phyloP scores from a whole-genome alignment of 2,113 vertebrate species.

The Psephotus haematonotus region DNA sequence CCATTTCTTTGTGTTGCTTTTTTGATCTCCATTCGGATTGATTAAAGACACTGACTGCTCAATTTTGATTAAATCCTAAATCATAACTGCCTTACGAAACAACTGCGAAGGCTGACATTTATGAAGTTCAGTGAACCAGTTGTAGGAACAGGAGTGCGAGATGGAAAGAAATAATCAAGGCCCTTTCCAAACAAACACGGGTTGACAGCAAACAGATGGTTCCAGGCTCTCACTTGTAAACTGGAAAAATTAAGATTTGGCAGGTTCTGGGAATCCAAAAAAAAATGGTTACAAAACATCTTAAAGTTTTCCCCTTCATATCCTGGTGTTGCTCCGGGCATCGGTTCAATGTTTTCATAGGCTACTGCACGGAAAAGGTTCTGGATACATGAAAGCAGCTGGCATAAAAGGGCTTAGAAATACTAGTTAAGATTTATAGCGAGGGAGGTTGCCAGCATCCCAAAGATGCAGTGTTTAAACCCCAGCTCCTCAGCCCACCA shows the following conservation, averaged over 20 bases:
- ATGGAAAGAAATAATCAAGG: slow-evolving; percentile 70
- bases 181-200: slow-evolving; percentile 76
- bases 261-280: slow-evolving; percentile 67
- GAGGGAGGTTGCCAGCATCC: slow-evolving; percentile 42
- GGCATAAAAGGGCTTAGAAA: slow-evolving; percentile 67
- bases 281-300: slow-evolving; percentile 74
- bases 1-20: background rate
- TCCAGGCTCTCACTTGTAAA: slow-evolving; percentile 72
- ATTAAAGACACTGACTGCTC: slow-evolving; percentile 75
- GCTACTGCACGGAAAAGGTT: slow-evolving; percentile 76
- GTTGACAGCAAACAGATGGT: slow-evolving; percentile 82
- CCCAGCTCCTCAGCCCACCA: slow-evolving; percentile 46
- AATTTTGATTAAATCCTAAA: slow-evolving; percentile 77
- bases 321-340: slow-evolving; percentile 76
- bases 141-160: slow-evolving; percentile 75
- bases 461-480: slow-evolving; percentile 29
- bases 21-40: slow-evolving; percentile 55
- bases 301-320: slow-evolving; percentile 70
- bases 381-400: slow-evolving; percentile 65
- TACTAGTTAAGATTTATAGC: slow-evolving; percentile 59
- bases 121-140: slow-evolving; percentile 72
- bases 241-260: slow-evolving; percentile 80
- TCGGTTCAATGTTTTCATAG: slow-evolving; percentile 76
- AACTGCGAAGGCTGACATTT: slow-evolving; percentile 69
- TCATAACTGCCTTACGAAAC: slow-evolving; percentile 67